phyloP scores from a whole-genome alignment of 2,888 invertebrate genomes.

The Aphodius granarius region DNA sequence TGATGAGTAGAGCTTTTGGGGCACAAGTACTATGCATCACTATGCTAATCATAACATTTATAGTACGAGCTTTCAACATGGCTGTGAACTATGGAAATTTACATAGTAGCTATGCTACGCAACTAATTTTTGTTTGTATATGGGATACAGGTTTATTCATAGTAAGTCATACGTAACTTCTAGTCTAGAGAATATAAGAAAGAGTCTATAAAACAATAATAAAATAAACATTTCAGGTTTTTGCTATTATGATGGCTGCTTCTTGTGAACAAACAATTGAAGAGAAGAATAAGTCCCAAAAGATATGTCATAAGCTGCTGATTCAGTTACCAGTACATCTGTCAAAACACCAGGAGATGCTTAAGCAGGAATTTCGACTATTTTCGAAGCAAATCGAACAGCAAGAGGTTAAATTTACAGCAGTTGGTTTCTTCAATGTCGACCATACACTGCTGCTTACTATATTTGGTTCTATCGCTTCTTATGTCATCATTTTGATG shows the following conservation, averaged over 20 bases:
- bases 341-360: conserved; percentile 1
- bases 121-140: conserved; percentile 17
- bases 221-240: conserved; percentile 3
- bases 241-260: conserved; percentile 24
- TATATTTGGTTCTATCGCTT: conserved; percentile 25
- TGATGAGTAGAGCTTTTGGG: conserved; percentile 20
- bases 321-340: conserved; percentile 3
- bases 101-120: background rate
- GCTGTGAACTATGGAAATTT: conserved; percentile 13
- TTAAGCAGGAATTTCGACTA: conserved; percentile 14
- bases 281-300: conserved; percentile 21
- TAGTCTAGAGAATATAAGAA: background rate
- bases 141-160: conserved; percentile 24
- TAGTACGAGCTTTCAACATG: conserved; percentile 19
- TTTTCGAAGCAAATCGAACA: conserved; percentile 23
- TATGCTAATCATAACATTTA: conserved; percentile 20
- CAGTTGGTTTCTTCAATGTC: conserved; percentile 21
- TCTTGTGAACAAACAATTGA: conserved; percentile 23
- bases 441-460: conserved; percentile 23
- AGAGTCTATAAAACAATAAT: background rate
- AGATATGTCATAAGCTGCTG: conserved; percentile 21
- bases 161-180: background rate
- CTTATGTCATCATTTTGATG: conserved; percentile 23
- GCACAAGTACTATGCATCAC: conserved; percentile 19
- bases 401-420: conserved; percentile 18